These are phyloP conservation scores for Drosophila paracracens DNA, from an alignment of 2,888 invertebrate species.

Conservation along the genomic window DNA sequence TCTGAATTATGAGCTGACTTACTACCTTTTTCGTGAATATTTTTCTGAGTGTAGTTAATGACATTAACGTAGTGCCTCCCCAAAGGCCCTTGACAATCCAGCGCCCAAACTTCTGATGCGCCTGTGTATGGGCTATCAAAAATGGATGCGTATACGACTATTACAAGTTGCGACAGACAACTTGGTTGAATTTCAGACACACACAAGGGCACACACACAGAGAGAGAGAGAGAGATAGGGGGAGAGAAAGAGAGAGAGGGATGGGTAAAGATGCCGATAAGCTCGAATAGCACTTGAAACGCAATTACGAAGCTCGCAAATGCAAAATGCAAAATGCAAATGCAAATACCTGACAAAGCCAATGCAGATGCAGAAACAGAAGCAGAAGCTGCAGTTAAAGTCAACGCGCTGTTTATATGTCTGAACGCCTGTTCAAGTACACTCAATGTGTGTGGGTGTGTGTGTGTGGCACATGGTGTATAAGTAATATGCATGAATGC, in stretches of 20 bases:
- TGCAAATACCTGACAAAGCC: slow-evolving; percentile 63
- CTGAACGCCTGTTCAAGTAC: slow-evolving; percentile 62
- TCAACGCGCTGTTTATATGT: slow-evolving; percentile 49
- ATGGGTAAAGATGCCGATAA: slow-evolving; percentile 59
- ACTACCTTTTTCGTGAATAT: background rate
- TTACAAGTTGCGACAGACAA: slow-evolving; percentile 56
- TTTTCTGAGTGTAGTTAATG: background rate
- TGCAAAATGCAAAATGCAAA: slow-evolving; percentile 66
- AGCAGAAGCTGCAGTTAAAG: slow-evolving; percentile 16
- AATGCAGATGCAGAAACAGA: slow-evolving; percentile 25
- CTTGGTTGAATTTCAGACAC: slow-evolving; percentile 45
- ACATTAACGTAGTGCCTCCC: background rate
- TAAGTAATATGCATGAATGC: slow-evolving; percentile 68
- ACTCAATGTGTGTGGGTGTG: background rate
- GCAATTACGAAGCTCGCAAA: slow-evolving; percentile 74
- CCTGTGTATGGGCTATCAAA: slow-evolving; percentile 23
- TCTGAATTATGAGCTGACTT: too few relatives aligned
- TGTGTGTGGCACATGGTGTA: slow-evolving; percentile 52
- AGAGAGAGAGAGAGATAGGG: background rate
- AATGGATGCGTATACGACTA: slow-evolving; percentile 40
- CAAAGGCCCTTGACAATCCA: background rate
- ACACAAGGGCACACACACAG: background rate
- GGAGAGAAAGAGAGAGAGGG: background rate
- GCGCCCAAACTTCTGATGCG: background rate
- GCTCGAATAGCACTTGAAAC: slow-evolving; percentile 73